Conservation (phyloP, 1,140 invertebrate genomes). For the Tenebrio molitor region DNA sequence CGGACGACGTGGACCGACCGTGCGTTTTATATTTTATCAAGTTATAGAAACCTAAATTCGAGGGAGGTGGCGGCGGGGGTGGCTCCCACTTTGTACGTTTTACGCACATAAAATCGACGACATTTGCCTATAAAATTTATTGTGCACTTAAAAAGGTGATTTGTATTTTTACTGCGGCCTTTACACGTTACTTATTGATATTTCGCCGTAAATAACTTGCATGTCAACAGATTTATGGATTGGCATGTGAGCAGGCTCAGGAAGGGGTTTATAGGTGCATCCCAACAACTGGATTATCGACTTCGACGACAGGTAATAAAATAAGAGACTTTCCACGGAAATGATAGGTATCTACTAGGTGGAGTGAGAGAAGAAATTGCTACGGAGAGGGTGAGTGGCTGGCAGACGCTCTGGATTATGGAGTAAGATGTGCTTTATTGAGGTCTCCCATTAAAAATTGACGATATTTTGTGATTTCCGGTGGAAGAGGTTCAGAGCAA, state of each 20-base stretch:
- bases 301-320: conserved; percentile 41
- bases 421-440: too few species aligned
- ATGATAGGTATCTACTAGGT: too few species aligned
- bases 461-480: too few species aligned
- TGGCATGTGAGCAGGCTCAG: conserved; percentile 3
- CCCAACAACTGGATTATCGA: conserved; percentile 6
- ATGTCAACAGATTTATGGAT: conserved; percentile 53
- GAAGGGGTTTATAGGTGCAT: conserved; percentile 18
- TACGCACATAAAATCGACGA: conserved; percentile 19
- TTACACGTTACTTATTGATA: conserved; percentile 49
- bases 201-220: conserved; percentile 49
- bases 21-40: conserved; percentile 57
- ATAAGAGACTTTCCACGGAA: too few species aligned
- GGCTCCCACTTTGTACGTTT: too few species aligned
- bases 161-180: conserved; percentile 42
- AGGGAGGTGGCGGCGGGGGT: background rate
- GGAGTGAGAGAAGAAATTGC: too few species aligned
- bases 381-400: too few species aligned
- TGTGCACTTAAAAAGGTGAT: conserved; percentile 54
- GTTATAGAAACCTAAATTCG: conserved; percentile 51
- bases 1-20: conserved; percentile 55
- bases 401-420: too few species aligned
- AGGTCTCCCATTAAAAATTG: too few species aligned
- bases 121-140: conserved; percentile 48
- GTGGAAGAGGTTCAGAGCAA: too few species aligned